phyloP scores from a whole-genome alignment of 2,113 vertebrate species.

The Notothenia rossii region DNA sequence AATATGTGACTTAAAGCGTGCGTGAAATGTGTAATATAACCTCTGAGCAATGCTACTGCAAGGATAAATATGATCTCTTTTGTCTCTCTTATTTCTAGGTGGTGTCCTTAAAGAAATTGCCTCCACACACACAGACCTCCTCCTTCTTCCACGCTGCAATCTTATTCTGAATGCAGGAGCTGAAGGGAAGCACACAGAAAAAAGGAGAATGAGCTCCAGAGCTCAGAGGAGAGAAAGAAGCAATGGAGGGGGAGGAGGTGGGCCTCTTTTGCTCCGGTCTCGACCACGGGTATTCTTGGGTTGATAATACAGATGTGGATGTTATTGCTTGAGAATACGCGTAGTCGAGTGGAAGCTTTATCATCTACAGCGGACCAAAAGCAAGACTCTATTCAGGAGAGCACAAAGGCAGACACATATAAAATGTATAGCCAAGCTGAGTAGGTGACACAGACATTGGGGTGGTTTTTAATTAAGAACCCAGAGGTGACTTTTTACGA shows the following conservation, averaged over 20 bases:
- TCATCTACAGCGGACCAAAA: conserved; percentile 65
- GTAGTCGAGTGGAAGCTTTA: conserved; percentile 84
- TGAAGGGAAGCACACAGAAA: conserved; percentile 40
- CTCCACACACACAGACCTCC: conserved; percentile 47
- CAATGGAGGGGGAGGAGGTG: conserved; percentile 42
- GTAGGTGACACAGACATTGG: conserved; percentile 25
- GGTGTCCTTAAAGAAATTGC: conserved; percentile 60
- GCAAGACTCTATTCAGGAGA: conserved; percentile 16
- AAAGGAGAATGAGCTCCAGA: conserved; percentile 38
- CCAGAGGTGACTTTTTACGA: conserved; percentile 48
- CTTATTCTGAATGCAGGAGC: conserved; percentile 49
- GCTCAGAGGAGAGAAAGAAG: conserved; percentile 34
- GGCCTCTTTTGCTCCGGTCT: conserved; percentile 76
- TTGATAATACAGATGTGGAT: conserved; percentile 86
- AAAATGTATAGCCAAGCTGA: conserved; percentile 23
- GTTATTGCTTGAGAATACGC: conserved; percentile 90
- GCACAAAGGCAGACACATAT: conserved; percentile 10
- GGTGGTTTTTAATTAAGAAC: conserved; percentile 43
- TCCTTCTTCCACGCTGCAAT: conserved; percentile 57
- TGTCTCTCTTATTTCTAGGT: conserved; percentile 69
- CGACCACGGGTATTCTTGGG: conserved; percentile 85
- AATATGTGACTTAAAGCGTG: conserved; percentile 40
- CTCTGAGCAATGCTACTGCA: conserved; percentile 23
- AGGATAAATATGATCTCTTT: conserved; percentile 64
- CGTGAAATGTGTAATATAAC: conserved; percentile 45